Evolutionary conservation across 2,888 invertebrate genomes (phyloP).

Genomic region (Microchrysa polita): DNA sequence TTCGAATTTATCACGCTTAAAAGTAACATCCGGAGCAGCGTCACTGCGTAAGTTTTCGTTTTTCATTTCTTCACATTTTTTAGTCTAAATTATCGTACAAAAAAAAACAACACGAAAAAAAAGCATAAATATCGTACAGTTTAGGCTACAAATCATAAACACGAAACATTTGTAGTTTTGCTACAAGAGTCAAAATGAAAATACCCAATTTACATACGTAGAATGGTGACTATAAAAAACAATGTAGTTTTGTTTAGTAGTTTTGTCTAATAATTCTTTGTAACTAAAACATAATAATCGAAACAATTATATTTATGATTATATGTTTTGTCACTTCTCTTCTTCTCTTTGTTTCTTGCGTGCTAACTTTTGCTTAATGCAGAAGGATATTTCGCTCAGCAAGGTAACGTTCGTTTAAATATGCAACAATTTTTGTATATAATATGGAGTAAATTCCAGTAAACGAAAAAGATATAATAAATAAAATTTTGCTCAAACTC

Average conservation of each 20-base stretch:
- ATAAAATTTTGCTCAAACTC: background rate
- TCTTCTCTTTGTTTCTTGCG: slow-evolving; percentile 52
- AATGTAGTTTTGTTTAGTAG: background rate
- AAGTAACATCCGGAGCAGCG: slow-evolving; percentile 72
- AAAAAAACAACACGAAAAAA: slow-evolving; percentile 1
- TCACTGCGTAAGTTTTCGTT: slow-evolving; percentile 73
- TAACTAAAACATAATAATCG: slow-evolving; percentile 35
- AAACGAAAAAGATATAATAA: background rate
- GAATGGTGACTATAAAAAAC: no score
- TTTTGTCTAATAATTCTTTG: slow-evolving; percentile 5
- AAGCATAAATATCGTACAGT: background rate
- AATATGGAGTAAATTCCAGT: slow-evolving; percentile 2
- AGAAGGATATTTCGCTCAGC: slow-evolving; percentile 74
- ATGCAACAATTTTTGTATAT: slow-evolving; percentile 10
- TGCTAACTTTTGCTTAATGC: slow-evolving; percentile 54
- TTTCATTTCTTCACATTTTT: background rate
- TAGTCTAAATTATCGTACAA: background rate
- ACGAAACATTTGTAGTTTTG: no score
- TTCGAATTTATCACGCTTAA: slow-evolving; percentile 81
- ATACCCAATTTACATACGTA: no score
- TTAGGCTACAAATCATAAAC: no score
- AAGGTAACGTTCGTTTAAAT: slow-evolving; percentile 66
- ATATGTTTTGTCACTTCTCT: slow-evolving; percentile 48
- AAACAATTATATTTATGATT: slow-evolving; percentile 7
- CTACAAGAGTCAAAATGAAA: no score